Base-by-base conservation (phyloP, 2,888 invertebrate genomes). In the Rhodophaea formosa region DNA sequence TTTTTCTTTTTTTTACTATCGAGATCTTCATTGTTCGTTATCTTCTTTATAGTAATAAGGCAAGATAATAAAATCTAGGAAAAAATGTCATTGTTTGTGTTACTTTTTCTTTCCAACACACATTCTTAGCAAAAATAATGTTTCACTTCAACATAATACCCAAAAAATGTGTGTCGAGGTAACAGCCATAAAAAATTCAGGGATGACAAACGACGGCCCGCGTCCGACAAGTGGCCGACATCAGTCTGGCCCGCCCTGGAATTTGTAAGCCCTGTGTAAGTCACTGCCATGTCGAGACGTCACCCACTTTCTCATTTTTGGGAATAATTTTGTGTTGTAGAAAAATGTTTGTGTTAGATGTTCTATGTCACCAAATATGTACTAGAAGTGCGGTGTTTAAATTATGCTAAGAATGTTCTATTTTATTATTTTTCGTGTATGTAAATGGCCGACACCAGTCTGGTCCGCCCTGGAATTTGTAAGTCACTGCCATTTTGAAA, bases 161-260 rank as follows among this genome's bases (percentile, higher is more conserved):
- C 12, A 30, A 49, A 51, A 35, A 51, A 16, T 15, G 14, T 30
- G 32, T 35, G 51, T 17, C 51, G 35, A 51, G 35, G 51, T 51
- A 35, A 51, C 51, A 7, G 51, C 51, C 46, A 82, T 84, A 79
- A 81, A 84, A 82, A 74, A 84, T 80, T 81, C 81, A 83, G 67
- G 64, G 69, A 80, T 82, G 83, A 84, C 76, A 80, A 80, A 84
- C 75, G 67, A 61, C 59, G 59, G 65, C 47, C 71, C 72, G 65
- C 64, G 64, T 54, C 74, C 76, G 83, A 79, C 77, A 77, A 83
- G 83, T 80, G 71, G 76, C 69, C 67, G 67, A 72, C 80, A 84
- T 84, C 68, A 72, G 75, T 84, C 80, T 78, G 69, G 66, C 32
- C 69, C 66, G 64, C 68, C 68, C 60, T 56, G 64, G 69, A 74